These are phyloP conservation scores for Amphipyra tragopoginis DNA, from an alignment of 2,888 invertebrate genomes.

Conservation along the genomic window DNA sequence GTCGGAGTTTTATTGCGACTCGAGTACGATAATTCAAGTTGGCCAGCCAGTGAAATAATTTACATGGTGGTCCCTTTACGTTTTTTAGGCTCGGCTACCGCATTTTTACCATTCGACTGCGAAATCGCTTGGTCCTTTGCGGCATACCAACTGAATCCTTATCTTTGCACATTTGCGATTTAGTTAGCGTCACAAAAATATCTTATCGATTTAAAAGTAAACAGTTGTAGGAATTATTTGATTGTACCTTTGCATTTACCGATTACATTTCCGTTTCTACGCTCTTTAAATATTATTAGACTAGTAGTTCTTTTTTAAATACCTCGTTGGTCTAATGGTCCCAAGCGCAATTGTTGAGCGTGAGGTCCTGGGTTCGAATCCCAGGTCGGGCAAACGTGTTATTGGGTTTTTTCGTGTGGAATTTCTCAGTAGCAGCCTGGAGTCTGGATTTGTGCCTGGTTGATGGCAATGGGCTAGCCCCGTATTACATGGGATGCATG, in stretches of 20 bases:
- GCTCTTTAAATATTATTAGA: no score
- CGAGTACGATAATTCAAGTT: slow-evolving; percentile 83
- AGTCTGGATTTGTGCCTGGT: no score
- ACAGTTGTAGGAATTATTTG: slow-evolving; percentile 30
- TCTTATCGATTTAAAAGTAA: slow-evolving; percentile 56
- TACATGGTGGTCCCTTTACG: slow-evolving; percentile 82
- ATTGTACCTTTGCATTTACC: slow-evolving; percentile 15
- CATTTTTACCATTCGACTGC: slow-evolving; percentile 71
- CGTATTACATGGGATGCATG: no score
- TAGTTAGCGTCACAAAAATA: slow-evolving; percentile 57
- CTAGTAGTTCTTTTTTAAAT: no score
- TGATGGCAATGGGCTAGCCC: no score
- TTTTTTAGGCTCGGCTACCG: slow-evolving; percentile 78
- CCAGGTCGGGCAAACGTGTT: no score
- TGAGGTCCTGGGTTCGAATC: no score
- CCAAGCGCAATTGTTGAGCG: no score
- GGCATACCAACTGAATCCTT: slow-evolving; percentile 59
- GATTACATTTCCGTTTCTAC: background rate
- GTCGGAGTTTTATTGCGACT: slow-evolving; percentile 85
- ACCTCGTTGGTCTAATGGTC: no score
- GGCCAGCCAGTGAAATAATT: slow-evolving; percentile 83
- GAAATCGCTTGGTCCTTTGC: slow-evolving; percentile 56
- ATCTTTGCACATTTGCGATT: slow-evolving; percentile 61
- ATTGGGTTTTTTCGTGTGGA: no score
- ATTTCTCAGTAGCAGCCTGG: no score